Evolutionary conservation across 2,888 invertebrate species (phyloP).

Genomic region (Andricus curvator): DNA sequence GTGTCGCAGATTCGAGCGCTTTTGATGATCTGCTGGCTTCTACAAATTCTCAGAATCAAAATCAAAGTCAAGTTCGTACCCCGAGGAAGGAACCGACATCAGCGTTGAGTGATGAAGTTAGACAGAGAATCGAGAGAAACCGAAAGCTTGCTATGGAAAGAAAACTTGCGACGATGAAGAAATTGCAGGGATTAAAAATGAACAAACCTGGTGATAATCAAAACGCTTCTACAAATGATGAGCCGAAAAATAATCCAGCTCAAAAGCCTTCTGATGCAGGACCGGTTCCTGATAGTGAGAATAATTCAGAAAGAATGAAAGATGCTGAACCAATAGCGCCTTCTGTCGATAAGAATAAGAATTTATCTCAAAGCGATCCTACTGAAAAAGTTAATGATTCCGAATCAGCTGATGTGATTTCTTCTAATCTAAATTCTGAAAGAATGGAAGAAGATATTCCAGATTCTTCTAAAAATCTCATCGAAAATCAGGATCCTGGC

Average conservation of each 20-base stretch:
- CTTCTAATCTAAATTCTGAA: not conserved
- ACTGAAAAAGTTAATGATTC: not conserved
- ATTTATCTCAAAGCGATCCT: not conserved
- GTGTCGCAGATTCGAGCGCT: conserved; percentile 11
- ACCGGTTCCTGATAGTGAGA: not conserved
- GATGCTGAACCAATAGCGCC: not conserved
- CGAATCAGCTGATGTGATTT: not conserved
- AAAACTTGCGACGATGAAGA: conserved; percentile 80
- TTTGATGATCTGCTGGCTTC: conserved; percentile 15
- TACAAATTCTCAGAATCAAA: not conserved
- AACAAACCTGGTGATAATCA: conserved; percentile 24
- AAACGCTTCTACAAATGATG: conserved; percentile 23
- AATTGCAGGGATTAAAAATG: conserved; percentile 42
- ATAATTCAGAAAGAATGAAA: not conserved
- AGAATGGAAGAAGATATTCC: conserved; percentile 5
- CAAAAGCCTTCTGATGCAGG: not conserved
- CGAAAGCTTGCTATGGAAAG: conserved; percentile 84
- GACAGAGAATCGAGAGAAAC: conserved; percentile 85
- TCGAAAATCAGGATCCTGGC: not conserved
- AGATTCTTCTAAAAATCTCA: not conserved
- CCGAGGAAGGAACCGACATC: conserved; percentile 42
- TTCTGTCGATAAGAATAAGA: not conserved
- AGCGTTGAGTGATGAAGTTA: conserved; percentile 82
- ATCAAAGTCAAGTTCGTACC: conserved; percentile 27
- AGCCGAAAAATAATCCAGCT: not conserved